phyloP scores from a whole-genome alignment of 2,797 vertebrate genomes.

The Chloroceryle inda region DNA sequence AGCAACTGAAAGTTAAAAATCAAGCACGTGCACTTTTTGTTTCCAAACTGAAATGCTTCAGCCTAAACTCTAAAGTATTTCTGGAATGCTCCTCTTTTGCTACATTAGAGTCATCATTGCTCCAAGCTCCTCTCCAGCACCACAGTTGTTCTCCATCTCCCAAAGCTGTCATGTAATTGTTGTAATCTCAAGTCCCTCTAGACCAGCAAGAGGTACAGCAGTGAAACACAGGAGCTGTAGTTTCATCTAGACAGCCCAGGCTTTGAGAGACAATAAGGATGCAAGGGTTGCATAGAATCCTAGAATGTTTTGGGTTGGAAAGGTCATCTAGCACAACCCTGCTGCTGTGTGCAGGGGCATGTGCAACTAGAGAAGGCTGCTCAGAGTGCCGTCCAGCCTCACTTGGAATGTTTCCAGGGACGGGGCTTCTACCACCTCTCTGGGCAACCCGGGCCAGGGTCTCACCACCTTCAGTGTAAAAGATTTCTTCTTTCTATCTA shows the following conservation, averaged over 20 bases:
- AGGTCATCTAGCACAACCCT: too few species aligned
- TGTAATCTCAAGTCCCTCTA: neutral
- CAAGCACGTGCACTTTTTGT: rapidly evolving
- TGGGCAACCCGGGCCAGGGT: neutral
- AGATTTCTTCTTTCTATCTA: neutral
- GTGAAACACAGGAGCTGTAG: neutral
- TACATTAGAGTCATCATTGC: rapidly evolving
- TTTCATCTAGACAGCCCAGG: neutral
- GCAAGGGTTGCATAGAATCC: neutral
- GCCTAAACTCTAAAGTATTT: neutral
- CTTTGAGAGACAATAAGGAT: neutral
- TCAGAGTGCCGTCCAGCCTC: neutral
- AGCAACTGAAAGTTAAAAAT: neutral
- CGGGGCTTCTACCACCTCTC: neutral
- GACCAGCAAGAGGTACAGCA: neutral
- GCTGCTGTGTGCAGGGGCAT: too few species aligned
- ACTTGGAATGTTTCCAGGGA: neutral
- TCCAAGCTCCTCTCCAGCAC: neutral
- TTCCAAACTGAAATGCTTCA: neutral
- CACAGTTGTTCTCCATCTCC: neutral
- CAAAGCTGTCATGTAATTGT: neutral
- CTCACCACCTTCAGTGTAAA: neutral
- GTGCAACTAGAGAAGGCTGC: neutral
- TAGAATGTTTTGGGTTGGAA: too few species aligned
- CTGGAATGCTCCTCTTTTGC: rapidly evolving